Base-by-base conservation (phyloP, 2,113 vertebrate genomes). In the Dipodomys merriami region DNA sequence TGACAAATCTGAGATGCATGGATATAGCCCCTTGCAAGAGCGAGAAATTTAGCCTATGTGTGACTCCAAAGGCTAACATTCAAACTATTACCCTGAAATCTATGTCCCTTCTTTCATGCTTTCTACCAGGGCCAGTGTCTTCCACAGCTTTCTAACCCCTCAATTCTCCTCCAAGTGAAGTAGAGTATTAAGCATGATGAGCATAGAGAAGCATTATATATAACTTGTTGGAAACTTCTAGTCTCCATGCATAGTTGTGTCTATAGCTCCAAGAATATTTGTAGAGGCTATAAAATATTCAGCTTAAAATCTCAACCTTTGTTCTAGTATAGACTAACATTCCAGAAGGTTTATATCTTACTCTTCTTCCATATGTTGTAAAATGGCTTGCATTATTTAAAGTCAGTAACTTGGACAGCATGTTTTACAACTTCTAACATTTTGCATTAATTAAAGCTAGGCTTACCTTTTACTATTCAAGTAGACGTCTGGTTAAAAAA, bases 371-470 rank as follows among this genome's bases (percentile, higher is more conserved):
- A 68, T 67, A 22, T 91, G 20, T 95, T 90, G 89, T 84, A 33
- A 91, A 94, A 73, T 93, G 86, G 1, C 53, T n/a, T 33, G 29
- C 64, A 69, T 27, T 68, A 73, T 16, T 83, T 93, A 81, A 89
- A 72, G 5, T 80, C 16, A 60, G 88, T 77, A 57, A 94, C 5
- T 91, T 84, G 29, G 22, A 23, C 84, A 89, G 46, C 8, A 89
- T 35, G 69, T 78, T 80, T 79, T 80, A 67, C 83, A 80, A 69
- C 25, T 73, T 84, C 29, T 18, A 92, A 77, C 2, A n/a, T 72
- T 90, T 82, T 83, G n/a, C 72, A 69, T 72, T 84, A 89, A 35
- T 60, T 92, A 39, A 95, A 88, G 16, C 23, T 94, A 69, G 44
- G 44, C 27, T 23, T 65, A 83, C 12, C 20, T 84, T 94, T 84